phyloP scores from a whole-genome alignment of 2,113 vertebrate genomes.

The Orientallactaga bullata region DNA sequence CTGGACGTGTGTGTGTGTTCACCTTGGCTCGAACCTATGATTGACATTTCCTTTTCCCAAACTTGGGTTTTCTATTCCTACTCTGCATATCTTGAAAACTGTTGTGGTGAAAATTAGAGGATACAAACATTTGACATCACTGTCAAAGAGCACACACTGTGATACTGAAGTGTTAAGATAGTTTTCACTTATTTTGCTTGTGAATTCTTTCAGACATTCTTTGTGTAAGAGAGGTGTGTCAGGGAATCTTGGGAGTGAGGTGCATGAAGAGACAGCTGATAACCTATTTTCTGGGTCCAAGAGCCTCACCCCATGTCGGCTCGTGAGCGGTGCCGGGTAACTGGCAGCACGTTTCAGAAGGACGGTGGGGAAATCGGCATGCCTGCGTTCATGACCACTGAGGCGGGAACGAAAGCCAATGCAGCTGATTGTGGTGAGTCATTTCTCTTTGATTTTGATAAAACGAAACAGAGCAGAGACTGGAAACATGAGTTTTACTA shows the following conservation, averaged over 20 bases:
- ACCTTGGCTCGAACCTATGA: no score
- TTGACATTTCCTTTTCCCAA: not conserved
- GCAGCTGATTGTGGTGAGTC: not conserved
- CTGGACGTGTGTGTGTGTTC: no score
- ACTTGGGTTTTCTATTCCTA: not conserved
- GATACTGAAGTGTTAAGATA: not conserved
- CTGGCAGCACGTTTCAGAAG: accelerated
- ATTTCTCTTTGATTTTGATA: constrained; percentile 17
- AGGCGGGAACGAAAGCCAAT: not conserved
- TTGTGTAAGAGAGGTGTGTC: not conserved
- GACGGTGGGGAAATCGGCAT: not conserved
- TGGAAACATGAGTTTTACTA: not conserved
- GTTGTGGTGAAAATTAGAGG: not conserved
- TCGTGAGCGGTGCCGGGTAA: not conserved
- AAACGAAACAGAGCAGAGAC: constrained; percentile 16
- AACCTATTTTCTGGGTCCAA: not conserved
- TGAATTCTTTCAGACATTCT: not conserved
- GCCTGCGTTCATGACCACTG: no score
- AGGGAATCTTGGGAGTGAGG: accelerated
- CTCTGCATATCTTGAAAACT: not conserved
- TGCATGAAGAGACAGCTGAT: accelerated
- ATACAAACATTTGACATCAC: not conserved
- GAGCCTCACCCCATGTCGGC: not conserved
- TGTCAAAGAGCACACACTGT: not conserved
- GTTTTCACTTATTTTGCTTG: not conserved